These are phyloP conservation scores for Lamprologus speciosus DNA, from an alignment of 2,113 vertebrate species.

Conservation along the genomic window DNA sequence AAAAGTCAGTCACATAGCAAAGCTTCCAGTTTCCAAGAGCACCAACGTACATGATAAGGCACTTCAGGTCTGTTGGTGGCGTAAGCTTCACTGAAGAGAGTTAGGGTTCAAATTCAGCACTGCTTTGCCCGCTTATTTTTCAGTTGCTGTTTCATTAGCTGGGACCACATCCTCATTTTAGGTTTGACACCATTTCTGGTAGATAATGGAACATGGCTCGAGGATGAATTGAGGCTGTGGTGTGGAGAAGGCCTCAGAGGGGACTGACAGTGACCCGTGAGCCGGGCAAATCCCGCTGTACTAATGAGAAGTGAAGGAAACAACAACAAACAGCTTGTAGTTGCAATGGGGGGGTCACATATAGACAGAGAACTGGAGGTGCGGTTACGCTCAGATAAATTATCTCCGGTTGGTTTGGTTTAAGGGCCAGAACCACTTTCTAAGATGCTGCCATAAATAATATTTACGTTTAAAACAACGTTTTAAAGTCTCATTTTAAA, in stretches of 20 bases:
- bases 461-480: fast-evolving
- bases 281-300: neutral
- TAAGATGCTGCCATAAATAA: neutral
- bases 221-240: neutral
- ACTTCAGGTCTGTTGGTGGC: neutral
- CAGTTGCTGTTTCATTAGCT: neutral
- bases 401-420: neutral
- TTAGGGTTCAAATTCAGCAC: neutral
- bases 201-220: neutral
- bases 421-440: neutral
- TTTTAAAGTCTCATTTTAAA: neutral
- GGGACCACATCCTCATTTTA: neutral
- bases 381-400: neutral
- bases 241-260: neutral
- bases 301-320: neutral
- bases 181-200: neutral
- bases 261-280: neutral
- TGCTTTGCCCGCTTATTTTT: fast-evolving
- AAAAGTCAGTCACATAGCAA: neutral
- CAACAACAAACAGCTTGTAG: neutral
- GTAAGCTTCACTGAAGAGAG: neutral
- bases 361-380: neutral
- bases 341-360: neutral
- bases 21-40: neutral
- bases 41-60: neutral